These are phyloP conservation scores for Typhlomys cinereus DNA, from an alignment of 2,113 vertebrate genomes.

Conservation along the genomic window DNA sequence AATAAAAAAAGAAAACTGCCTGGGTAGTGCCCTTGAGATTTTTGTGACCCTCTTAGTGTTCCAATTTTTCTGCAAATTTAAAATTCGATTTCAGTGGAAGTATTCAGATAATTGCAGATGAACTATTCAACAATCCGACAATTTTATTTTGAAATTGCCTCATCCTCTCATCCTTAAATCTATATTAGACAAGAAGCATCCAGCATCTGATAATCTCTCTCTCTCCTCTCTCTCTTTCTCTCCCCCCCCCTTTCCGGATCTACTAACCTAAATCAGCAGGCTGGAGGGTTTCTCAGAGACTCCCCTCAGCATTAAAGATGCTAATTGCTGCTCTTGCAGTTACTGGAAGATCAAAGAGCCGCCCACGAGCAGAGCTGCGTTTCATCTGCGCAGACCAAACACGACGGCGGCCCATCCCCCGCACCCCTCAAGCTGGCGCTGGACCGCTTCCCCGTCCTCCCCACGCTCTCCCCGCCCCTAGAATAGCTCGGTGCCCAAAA, in stretches of 20 bases:
- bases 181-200: conserved; percentile 17
- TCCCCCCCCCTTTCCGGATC: conserved; percentile 56
- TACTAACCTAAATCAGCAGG: conserved; percentile 66
- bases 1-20: not conserved
- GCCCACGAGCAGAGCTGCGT: conserved; percentile 66
- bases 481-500: conserved; percentile 71
- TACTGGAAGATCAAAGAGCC: conserved; percentile 78
- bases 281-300: conserved; percentile 74
- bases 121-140: conserved; percentile 34
- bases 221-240: not conserved
- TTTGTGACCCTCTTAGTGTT: not conserved
- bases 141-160: conserved; percentile 40
- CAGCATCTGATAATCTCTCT: conserved; percentile 17
- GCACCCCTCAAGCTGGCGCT: conserved; percentile 59
- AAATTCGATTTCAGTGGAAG: not conserved
- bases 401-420: conserved; percentile 60
- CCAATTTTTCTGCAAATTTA: conserved; percentile 10
- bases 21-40: not conserved
- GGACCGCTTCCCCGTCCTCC: conserved; percentile 59
- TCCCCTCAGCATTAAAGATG: conserved; percentile 74
- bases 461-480: conserved; percentile 34
- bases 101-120: not conserved
- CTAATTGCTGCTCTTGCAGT: conserved; percentile 79
- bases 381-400: conserved; percentile 77
- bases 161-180: not conserved